phyloP scores from a whole-genome alignment of 2,113 vertebrate genomes.

The Caretta caretta region DNA sequence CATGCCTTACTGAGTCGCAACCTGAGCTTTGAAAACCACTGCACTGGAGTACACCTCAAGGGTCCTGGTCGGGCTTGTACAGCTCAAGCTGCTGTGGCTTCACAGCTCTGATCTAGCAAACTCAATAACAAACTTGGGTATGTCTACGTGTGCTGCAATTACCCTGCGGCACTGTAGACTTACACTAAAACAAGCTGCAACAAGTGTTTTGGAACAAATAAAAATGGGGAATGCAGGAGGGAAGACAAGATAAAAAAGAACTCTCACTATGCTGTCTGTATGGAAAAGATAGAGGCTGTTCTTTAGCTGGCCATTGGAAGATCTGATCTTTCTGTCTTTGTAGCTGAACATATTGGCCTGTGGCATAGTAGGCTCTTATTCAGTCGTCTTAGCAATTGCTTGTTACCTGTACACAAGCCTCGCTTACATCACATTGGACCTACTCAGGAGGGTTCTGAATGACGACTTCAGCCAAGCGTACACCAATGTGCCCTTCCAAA shows the following conservation, averaged over 20 bases:
- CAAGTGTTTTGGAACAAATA: neutral
- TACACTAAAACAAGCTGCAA: neutral
- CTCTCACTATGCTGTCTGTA: neutral
- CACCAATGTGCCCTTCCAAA: constrained; percentile 89
- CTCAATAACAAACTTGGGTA: neutral
- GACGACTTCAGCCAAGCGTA: constrained; percentile 83
- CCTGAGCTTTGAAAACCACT: too few relatives aligned
- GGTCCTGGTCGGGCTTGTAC: neutral
- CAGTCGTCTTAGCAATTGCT: constrained; percentile 85
- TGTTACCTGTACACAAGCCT: constrained; percentile 93
- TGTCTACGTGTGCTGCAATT: neutral
- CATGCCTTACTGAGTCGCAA: too few relatives aligned
- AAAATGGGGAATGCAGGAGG: neutral
- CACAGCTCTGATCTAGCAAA: neutral
- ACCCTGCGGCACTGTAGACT: neutral
- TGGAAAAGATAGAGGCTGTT: neutral
- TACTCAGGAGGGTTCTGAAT: constrained; percentile 90
- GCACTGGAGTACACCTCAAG: neutral
- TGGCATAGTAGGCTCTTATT: constrained; percentile 87
- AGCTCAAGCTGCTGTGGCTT: neutral
- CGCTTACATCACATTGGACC: constrained; percentile 89
- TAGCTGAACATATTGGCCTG: constrained; percentile 93
- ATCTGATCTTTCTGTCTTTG: constrained; percentile 12
- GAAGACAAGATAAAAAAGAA: neutral
- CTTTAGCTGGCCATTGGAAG: neutral